Percentiles rank a stretch among this genome's conserved stretches.
Conservation (phyloP, 2,888 invertebrate genomes). For the Drosophila mayaguana region DNA sequence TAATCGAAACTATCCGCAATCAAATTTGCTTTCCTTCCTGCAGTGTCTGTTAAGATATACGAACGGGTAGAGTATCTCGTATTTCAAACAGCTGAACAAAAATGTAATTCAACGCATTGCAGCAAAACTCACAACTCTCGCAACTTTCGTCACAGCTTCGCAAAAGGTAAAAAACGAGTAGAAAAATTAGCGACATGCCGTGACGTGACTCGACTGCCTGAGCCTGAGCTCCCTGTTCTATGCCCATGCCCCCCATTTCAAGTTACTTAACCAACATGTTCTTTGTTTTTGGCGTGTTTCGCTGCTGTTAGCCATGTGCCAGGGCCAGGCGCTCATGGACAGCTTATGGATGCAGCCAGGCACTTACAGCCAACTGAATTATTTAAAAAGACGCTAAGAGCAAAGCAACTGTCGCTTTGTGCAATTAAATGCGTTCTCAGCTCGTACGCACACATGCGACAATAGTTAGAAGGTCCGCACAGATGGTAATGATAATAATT, state of each 20-base stretch:
- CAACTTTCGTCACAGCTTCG: slow-evolving; percentile 47
- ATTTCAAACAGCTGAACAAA: neutral
- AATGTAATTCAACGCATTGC: slow-evolving; percentile 57
- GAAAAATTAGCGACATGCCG: slow-evolving; percentile 76
- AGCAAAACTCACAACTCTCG: slow-evolving; percentile 47
- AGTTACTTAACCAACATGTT: slow-evolving; percentile 1
- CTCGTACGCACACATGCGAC: slow-evolving; percentile 76
- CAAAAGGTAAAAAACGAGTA: slow-evolving; percentile 48
- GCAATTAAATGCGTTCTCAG: slow-evolving; percentile 76
- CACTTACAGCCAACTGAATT: slow-evolving; percentile 72
- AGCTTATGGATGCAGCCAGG: slow-evolving; percentile 52
- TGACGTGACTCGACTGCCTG: slow-evolving; percentile 76
- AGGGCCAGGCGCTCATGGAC: slow-evolving; percentile 44
- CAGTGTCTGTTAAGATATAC: no score
- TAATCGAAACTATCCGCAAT: no score
- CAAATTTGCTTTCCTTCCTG: no score
- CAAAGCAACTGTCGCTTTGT: slow-evolving; percentile 64
- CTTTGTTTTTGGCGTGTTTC: slow-evolving; percentile 32
- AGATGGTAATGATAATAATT: slow-evolving; percentile 70
- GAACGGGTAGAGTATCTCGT: slow-evolving; percentile 15
- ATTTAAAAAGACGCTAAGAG: slow-evolving; percentile 77
- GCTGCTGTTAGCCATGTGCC: slow-evolving; percentile 59
- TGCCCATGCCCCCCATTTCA: neutral
- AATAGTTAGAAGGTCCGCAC: slow-evolving; percentile 28
- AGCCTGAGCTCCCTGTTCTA: slow-evolving; percentile 23